Evolutionary conservation across 2,797 vertebrate genomes (phyloP), one percentile per base, ranked within the genome.

Genomic region (Salarias fasciatus): DNA sequence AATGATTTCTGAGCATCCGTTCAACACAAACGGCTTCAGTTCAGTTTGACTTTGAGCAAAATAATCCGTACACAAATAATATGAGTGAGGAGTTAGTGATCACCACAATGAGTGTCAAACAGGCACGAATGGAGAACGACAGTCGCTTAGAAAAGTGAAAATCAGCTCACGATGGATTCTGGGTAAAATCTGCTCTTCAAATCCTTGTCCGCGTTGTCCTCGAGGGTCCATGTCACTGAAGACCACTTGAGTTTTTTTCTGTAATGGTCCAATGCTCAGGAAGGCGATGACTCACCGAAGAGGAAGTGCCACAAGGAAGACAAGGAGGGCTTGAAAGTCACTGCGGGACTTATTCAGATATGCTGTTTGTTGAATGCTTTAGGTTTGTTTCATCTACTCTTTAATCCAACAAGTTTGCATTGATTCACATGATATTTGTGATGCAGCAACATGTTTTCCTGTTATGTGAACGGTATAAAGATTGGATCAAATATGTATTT

Each of bases 241-340:
- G 40, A 61, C 41, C 55, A 52, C 56, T 63, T 48, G 45, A 53
- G 7, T 35, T 53, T 46, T 58, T 63, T 28, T 31, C 44, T n/a
- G 52, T 47, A 18, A 38, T 11, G 31, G 35, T 41, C 52, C 30
- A 6, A 10, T 5, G 6, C 35, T 56, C 18, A 6, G 49, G 36
- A 61, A 24, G 35, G 7, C 6, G 11, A 36, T 9, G 18, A 49
- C 52, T 58, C 33, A 57, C 38, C 14, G 8, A 43, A 36, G 46
- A 48, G 10, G 5, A 38, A 53, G 11, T 24, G 1, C 14, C 28
- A 47, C 40, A 11, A 10, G 36, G 2, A 10, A 38, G 36, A 43
- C 8, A 28, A 11, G 0, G 7, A 44, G 8, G 14, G n/a, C 8
- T 10, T 18, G 29, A 45, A 42, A 18, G 13, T 35, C 47, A 45